Percentiles rank a stretch among this genome's conserved stretches.
phyloP scores from a whole-genome alignment of 2,888 invertebrate genomes.

The Andrena minutula region DNA sequence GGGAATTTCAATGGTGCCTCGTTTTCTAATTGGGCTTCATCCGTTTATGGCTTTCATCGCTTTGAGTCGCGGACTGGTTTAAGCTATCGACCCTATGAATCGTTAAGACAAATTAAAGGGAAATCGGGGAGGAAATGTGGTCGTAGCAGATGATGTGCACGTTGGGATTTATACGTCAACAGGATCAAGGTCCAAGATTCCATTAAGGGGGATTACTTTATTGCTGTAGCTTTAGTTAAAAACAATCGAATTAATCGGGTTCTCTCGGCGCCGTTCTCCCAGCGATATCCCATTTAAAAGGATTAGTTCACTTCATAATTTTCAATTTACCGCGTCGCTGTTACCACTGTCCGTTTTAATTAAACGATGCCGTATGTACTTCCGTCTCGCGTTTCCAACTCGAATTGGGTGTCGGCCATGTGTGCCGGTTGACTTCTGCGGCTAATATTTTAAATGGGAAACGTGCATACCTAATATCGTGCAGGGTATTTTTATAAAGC shows the following conservation, averaged over 20 bases:
- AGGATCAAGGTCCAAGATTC: conserved; percentile 22
- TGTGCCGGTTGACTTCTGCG: background rate
- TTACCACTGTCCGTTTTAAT: conserved; percentile 49
- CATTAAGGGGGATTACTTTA: conserved; percentile 58
- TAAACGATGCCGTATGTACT: conserved; percentile 40
- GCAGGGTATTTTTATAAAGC: background rate
- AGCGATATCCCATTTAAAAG: conserved; percentile 56
- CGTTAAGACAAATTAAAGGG: conserved; percentile 8
- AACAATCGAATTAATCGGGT: conserved; percentile 49
- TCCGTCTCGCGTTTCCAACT: conserved; percentile 8
- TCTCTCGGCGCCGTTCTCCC: conserved; percentile 6
- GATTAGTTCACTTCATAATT: conserved; percentile 58
- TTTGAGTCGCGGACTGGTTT: background rate
- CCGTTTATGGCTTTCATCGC: background rate
- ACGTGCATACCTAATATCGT: background rate
- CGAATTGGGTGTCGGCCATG: background rate
- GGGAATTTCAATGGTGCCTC: background rate
- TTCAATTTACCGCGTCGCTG: conserved; percentile 50
- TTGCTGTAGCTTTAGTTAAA: conserved; percentile 49
- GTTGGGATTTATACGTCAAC: conserved; percentile 46
- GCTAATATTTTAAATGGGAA: background rate
- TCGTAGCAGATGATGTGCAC: background rate
- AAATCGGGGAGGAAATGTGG: background rate
- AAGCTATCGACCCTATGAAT: background rate
- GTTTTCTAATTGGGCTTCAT: background rate